phyloP scores from a whole-genome alignment of 2,113 vertebrate genomes.

The Hemichromis elongatus region DNA sequence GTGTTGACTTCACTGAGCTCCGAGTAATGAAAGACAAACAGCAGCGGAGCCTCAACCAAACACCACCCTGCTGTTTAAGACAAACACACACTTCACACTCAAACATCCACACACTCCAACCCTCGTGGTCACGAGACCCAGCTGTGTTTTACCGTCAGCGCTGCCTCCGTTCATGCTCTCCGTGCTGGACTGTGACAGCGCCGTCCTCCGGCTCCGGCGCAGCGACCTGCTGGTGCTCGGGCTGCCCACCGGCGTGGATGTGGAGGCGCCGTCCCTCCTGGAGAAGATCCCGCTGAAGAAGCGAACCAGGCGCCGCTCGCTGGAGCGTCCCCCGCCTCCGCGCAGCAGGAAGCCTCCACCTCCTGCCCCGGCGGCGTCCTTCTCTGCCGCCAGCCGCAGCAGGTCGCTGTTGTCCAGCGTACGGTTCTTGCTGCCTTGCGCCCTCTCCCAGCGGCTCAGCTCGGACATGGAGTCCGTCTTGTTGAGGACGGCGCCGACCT shows the following conservation, averaged over 20 bases:
- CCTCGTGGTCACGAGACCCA: not conserved
- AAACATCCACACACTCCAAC: not conserved
- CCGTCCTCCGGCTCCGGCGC: constrained; percentile 64
- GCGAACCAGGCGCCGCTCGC: constrained; percentile 80
- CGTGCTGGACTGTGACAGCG: constrained; percentile 75
- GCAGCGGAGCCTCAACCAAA: constrained; percentile 27
- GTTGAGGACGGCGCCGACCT: constrained; percentile 80
- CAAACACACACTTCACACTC: constrained; percentile 27
- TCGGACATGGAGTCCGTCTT: constrained; percentile 74
- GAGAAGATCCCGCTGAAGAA: constrained; percentile 93
- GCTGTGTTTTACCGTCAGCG: constrained; percentile 73
- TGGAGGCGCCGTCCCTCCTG: constrained; percentile 66
- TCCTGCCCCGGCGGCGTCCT: constrained; percentile 40
- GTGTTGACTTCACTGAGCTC: not conserved
- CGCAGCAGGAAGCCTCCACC: constrained; percentile 54
- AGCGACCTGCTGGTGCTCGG: constrained; percentile 60
- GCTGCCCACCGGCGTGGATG: constrained; percentile 63
- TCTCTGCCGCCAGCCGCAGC: constrained; percentile 77
- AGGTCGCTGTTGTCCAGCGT: constrained; percentile 93
- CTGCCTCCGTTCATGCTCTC: constrained; percentile 84
- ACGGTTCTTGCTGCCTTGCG: constrained; percentile 81
- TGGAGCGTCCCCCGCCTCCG: constrained; percentile 30
- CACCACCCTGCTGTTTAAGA: constrained; percentile 54
- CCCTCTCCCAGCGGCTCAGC: constrained; percentile 78
- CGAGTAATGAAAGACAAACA: constrained; percentile 46